Evolutionary conservation across 1,140 invertebrate genomes (phyloP), one percentile per base, ranked within the genome.

Genomic region (Pseudomyrmex sp.): DNA sequence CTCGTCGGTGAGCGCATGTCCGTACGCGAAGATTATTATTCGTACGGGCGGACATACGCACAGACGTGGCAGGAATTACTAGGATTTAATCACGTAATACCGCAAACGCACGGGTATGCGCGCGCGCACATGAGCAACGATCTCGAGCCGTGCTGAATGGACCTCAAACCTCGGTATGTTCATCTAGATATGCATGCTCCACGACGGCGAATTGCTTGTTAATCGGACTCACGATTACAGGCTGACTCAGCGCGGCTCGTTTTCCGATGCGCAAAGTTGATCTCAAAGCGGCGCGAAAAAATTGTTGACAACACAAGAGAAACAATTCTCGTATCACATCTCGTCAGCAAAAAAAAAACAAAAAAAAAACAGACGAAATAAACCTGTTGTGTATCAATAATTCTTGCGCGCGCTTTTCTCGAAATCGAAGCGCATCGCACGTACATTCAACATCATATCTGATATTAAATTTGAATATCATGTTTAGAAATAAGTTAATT

Each of bases 1-100:
- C 86, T 48, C 85, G 80, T 83, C 50, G 13, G 20, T 26, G 13
- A 54, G 44, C 26, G n/a, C 35, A 48, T 44, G 52, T 56, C 35
- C 52, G 12, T 58, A 5, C 18, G 23, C 12, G 48, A 85, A 80
- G 87, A 89, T 87, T 83, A 89, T 87, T 83, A 89, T 79, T 77
- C 72, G 82, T 62, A 35, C 35, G 35, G 35, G 5, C 76, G 50
- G 54, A 35, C 18, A 18, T 18, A 18, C 26, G 62, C 23, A 72
- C 35, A 54, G 66, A 66, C 75, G 23, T 70, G 82, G 63, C 52
- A 61, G 70, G 85, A 87, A 90, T 89, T 89, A 89, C 73, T 85
- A 77, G 79, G 84, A 87, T 90, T 90, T 91, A 91, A 91, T 91
- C 89, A 85, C 86, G 74, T 83, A 91, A 90, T 87, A 89, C 70